Evolutionary conservation across 1,140 invertebrate genomes (phyloP), one percentile per base, ranked within the genome.

Genomic region (Drosophila ficusphila): DNA sequence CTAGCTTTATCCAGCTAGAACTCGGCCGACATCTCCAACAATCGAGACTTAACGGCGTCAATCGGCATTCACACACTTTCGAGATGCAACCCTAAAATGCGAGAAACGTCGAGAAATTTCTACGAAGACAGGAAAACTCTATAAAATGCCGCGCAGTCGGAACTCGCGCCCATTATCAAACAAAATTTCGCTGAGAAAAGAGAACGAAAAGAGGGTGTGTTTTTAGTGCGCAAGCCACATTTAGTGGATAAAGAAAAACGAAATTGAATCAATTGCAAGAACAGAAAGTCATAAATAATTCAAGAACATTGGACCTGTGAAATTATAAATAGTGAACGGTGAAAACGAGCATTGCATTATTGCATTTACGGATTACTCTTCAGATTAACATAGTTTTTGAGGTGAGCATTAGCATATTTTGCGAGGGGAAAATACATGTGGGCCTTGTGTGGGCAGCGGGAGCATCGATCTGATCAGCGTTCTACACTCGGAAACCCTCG

Each of bases 41-140:
- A 1, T 19, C 38, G 5, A n/a, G 18, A 41, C 18, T 11, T 41
- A 41, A 19, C 38, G 38, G 2, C 3, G 34, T 4, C 11, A n/a
- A 42, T 42, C 21, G 41, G 0, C 42, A 46, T 46, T 46, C 39
- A 16, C 39, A 41, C 39, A 25, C 11, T 7, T 69, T 72, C 73
- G 21, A 31, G 57, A 69, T 77, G 62, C 79, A 83, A 74, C 79
- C 62, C 79, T 82, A 64, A 34, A 41, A 2, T 16, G n/a, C 78
- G 34, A 49, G 77, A 76, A 86, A 49, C 52, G 29, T 81, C 79
- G 71, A 86, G 79, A 85, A 85, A 61, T 56, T 85, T 85, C 79
- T 56, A 76, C 44, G 51, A 54, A 54, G 56, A 64, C 60, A 41
- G 29, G 2, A 11, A 8, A 48, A 78, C 25, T 60, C 81, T 86